phyloP scores from a whole-genome alignment of 2,888 invertebrate species.

The Pristionchus japonicus region DNA sequence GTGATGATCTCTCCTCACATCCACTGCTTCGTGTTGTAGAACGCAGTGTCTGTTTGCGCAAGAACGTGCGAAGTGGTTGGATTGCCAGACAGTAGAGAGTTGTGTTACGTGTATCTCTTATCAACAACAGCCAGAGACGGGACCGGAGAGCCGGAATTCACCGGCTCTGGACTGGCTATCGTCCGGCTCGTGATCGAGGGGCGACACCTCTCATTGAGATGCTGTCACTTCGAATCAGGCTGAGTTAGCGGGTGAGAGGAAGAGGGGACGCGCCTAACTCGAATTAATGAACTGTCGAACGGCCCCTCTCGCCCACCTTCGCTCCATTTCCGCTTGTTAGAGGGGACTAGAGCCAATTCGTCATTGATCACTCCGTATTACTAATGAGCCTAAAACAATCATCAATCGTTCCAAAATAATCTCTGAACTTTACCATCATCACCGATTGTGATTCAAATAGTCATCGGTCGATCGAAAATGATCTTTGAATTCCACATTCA shows the following conservation, averaged over 20 bases:
- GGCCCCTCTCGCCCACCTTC: not conserved
- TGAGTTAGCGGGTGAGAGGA: not conserved
- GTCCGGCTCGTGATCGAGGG: not conserved
- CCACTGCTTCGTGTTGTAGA: not conserved
- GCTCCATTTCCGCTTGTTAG: not conserved
- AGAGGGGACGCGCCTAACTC: not conserved
- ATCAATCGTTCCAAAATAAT: too few species aligned
- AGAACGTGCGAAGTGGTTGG: not conserved
- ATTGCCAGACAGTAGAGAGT: not conserved
- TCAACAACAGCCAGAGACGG: not conserved
- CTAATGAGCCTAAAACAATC: too few species aligned
- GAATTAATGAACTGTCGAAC: slow-evolving; percentile 38
- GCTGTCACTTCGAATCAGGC: slow-evolving; percentile 37
- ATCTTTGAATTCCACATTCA: too few species aligned
- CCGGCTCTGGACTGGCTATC: not conserved
- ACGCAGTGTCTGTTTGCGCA: not conserved
- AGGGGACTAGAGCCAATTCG: not conserved
- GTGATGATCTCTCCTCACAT: not conserved
- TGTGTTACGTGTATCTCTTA: not conserved
- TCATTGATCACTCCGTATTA: not conserved
- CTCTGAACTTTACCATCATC: too few species aligned
- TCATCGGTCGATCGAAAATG: too few species aligned
- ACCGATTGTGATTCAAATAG: too few species aligned
- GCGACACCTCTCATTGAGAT: not conserved
- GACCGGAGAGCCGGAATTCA: not conserved